Evolutionary conservation across 2,797 vertebrate species (phyloP), one percentile per base, ranked within the genome.

Genomic region (Toxotes lorentzi): DNA sequence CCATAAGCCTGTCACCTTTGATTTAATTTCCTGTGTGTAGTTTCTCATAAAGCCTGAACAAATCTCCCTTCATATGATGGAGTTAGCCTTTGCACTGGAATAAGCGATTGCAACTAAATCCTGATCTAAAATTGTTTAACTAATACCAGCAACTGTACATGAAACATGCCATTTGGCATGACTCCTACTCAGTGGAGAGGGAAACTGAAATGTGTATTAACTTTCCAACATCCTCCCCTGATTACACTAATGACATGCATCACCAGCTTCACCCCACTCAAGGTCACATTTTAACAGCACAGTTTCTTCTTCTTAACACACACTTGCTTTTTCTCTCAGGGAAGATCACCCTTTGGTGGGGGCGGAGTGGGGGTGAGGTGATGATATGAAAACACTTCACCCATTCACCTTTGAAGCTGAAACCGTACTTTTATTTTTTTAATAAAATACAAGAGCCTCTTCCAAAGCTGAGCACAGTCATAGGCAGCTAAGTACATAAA

Each of bases 261-360:
- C 66, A 65, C 38, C 54, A 51, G 21, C 38, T 60, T 53, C 45
- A 58, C 6, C 56, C 27, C 38, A 54, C 63, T 41, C 34, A 65
- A 67, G 54, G 38, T 78, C 40, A 68, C 47, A 16, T 78, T 34
- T 27, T 73, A 34, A 63, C 60, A 45, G 43, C 9, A 79, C 57
- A 75, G 51, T 62, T 66, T 41, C n/a, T 30, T 74, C 60, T 30
- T 43, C 35, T 19, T 73, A 63, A 80, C 83, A 72, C 64, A 85
- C 82, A 83, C 54, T 41, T 70, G 72, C 19, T 80, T 78, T 35
- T 64, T 75, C 30, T 64, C 66, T 38, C 59, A 45, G 51, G 41
- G 17, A 21, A 59, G 53, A 12, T 54, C 9, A 38, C 38, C 47
- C n/a, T 43, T 6, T 7, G 16, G 30, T 30, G 11, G 41, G 24